phyloP scores from a whole-genome alignment of 2,797 vertebrate species.

The Meda fulgida region DNA sequence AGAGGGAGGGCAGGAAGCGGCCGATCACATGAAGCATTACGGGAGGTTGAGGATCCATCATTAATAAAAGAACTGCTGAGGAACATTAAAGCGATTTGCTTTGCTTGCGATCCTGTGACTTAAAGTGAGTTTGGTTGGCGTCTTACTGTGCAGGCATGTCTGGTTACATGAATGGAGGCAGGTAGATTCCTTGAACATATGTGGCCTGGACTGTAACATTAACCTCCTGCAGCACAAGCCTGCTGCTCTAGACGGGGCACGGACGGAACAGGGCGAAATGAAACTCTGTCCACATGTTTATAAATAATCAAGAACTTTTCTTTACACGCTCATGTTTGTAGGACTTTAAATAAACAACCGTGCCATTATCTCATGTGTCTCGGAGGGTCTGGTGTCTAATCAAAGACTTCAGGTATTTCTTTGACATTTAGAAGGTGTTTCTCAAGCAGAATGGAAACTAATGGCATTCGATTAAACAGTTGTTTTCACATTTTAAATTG shows the following conservation, averaged over 20 bases:
- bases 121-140: slow-evolving; percentile 42
- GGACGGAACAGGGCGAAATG: background rate
- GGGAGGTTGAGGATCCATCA: slow-evolving; percentile 71
- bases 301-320: slow-evolving; percentile 31
- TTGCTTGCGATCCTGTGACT: slow-evolving; percentile 60
- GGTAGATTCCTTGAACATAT: slow-evolving; percentile 58
- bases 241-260: slow-evolving; percentile 45
- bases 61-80: slow-evolving; percentile 65
- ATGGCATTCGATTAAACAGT: slow-evolving; percentile 69
- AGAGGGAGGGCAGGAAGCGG: slow-evolving; percentile 61
- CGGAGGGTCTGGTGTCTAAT: slow-evolving; percentile 7
- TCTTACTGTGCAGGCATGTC: slow-evolving; percentile 54
- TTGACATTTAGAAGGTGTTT: slow-evolving; percentile 28
- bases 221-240: slow-evolving; percentile 59
- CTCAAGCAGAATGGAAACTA: slow-evolving; percentile 72
- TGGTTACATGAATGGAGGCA: slow-evolving; percentile 53
- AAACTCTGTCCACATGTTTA: slow-evolving; percentile 26
- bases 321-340: background rate
- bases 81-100: slow-evolving; percentile 56
- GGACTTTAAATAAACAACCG: slow-evolving; percentile 17
- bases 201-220: slow-evolving; percentile 59
- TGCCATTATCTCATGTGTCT: background rate
- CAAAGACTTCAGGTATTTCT: slow-evolving; percentile 40
- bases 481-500: slow-evolving; percentile 67
- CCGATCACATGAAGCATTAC: slow-evolving; percentile 68